Percentiles rank a stretch among this genome's conserved stretches.
Conservation (phyloP, 2,113 vertebrate genomes). For the Eclectus roratus region DNA sequence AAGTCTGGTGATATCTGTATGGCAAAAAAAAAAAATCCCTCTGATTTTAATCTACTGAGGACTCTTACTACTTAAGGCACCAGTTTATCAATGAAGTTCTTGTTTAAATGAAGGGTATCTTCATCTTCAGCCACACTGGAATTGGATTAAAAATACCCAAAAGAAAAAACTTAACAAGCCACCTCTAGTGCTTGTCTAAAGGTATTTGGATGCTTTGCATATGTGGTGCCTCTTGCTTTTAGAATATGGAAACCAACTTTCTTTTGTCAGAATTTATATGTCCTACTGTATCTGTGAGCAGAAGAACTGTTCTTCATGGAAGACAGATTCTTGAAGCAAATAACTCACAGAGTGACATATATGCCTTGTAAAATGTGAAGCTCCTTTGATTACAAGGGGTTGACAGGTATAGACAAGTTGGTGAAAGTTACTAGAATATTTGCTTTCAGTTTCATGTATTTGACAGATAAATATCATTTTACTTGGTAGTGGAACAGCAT, state of each 20-base stretch:
- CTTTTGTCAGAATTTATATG: not conserved
- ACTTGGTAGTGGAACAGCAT: not conserved
- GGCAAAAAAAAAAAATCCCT: too few species aligned
- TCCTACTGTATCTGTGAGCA: not conserved
- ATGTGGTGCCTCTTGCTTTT: not conserved
- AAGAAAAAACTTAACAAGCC: not conserved
- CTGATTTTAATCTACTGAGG: not conserved
- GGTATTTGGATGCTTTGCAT: not conserved
- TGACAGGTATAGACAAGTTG: not conserved
- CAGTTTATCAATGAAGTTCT: not conserved
- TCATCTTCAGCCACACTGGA: not conserved
- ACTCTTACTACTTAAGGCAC: not conserved
- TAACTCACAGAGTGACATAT: not conserved
- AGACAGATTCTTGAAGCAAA: not conserved
- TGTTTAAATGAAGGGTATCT: not conserved
- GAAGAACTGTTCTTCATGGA: not conserved
- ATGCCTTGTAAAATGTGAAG: not conserved
- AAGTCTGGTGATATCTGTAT: not conserved
- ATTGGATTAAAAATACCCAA: not conserved
- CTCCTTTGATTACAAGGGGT: not conserved
- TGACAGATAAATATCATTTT: not conserved
- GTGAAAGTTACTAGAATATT: slow-evolving; percentile 10
- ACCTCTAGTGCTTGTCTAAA: not conserved
- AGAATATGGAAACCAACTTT: not conserved
- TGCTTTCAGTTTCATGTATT: slow-evolving; percentile 17